Conservation (phyloP, 2,888 invertebrate genomes). For the Diadegma fenestrale region DNA sequence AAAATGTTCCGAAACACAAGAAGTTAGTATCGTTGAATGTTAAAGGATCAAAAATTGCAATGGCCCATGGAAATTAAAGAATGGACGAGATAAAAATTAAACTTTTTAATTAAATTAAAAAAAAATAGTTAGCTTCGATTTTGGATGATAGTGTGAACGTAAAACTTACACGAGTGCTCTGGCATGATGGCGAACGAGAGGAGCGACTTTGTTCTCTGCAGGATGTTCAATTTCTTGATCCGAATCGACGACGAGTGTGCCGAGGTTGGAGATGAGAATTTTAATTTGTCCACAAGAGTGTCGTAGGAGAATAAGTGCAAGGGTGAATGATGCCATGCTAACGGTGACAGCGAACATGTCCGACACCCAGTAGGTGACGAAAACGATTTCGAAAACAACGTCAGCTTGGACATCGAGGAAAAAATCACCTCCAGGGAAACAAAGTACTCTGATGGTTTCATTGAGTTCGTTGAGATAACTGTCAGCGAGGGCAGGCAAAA, state of each 20-base stretch:
- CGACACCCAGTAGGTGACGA: constrained; percentile 71
- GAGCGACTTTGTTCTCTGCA: constrained; percentile 56
- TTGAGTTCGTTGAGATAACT: constrained; percentile 55
- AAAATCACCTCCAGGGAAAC: constrained; percentile 52
- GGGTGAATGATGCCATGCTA: constrained; percentile 63
- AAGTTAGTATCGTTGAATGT: too few species aligned
- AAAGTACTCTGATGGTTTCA: constrained; percentile 55
- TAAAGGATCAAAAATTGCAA: too few species aligned
- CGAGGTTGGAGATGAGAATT: constrained; percentile 43
- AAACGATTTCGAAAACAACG: constrained; percentile 72
- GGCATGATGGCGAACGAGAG: constrained; percentile 63
- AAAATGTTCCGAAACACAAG: too few species aligned
- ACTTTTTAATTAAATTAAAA: too few species aligned
- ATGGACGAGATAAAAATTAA: neutral
- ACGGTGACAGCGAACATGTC: constrained; percentile 66
- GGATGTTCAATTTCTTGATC: neutral
- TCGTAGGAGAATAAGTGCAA: constrained; percentile 70
- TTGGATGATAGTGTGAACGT: neutral
- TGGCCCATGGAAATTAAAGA: neutral
- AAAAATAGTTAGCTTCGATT: too few species aligned
- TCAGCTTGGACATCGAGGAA: constrained; percentile 64
- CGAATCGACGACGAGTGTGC: constrained; percentile 24
- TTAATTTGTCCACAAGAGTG: constrained; percentile 70
- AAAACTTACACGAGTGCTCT: constrained; percentile 72
- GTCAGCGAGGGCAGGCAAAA: constrained; percentile 67